Base-by-base conservation (phyloP, 2,113 vertebrate genomes). In the Prunella himalayana region DNA sequence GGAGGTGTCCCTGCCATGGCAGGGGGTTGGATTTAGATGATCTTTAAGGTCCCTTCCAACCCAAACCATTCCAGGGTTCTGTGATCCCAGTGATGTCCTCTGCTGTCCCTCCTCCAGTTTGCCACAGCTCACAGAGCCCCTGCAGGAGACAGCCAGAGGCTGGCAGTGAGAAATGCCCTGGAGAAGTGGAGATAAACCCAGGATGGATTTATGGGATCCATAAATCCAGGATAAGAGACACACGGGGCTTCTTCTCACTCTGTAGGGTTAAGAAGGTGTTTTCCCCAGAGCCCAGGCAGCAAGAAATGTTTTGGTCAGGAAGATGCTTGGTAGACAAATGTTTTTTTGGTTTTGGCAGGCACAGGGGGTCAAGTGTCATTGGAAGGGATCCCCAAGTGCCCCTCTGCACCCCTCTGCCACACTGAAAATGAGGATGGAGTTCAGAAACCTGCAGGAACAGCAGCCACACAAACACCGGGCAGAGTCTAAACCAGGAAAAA, bases 281-380 rank as follows among this genome's bases (percentile, higher is more conserved):
- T 82, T 72, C n/a, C 23, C 27, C 18, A 15, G 30, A 33, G 50
- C 31, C 11, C 37, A 39, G 50, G 24, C 15, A 69, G 24, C 1
- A 1, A 45, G 65, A 51, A 59, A 22, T 49, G 28, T 2, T 69
- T 42, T 82, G 9, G 25, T 6, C 3, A 8, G 39, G 53, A 21
- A 39, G 45, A 39, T 5, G 5, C 30, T 82, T 30, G 16, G 16
- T 7, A 47, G 0, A 54, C 28, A 76, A 59, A 44, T 20, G 22
- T 0, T 8, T 53, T 53, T 60, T 47, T 45, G 3, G n/a, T 64
- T 86, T 44, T 19, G 10, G 21, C 16, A 35, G 41, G 22, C 60
- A 59, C 31, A 15, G 0, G 1, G 35, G 30, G 12, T 51, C 2
- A 1, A n/a, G 45, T 12, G n/a, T 15, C 4, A 0, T 4, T 66